Evolutionary conservation across 2,888 invertebrate genomes (phyloP), one percentile per base, ranked within the genome.

Genomic region (Trypoxylon attenuatum): DNA sequence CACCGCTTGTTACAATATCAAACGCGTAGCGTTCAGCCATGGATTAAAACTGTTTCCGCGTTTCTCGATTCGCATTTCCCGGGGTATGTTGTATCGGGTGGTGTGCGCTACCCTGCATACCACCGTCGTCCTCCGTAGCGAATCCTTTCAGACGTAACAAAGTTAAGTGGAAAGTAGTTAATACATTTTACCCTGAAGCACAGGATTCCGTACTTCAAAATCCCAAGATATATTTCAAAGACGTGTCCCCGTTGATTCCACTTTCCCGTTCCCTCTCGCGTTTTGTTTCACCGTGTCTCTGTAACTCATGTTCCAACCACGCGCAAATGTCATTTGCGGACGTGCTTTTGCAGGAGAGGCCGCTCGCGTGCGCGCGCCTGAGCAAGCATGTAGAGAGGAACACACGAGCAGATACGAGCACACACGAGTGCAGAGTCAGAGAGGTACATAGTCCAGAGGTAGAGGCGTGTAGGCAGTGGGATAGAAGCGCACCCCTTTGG

Each of bases 281-380:
- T 68, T 67, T 63, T 66, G 69, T 69, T 63, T 67, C 45, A 38
- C 41, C 27, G 13, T 19, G 13, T 25, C 13, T 27, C 38, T 16
- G 63, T 62, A 67, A 60, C 58, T 64, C 55, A 54, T 66, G 59
- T 57, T 68, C 49, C 64, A 49, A 59, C 73, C 73, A 64, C 63
- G 74, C 60, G 63, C 69, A 74, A 74, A 73, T 59, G 69, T 71
- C 66, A 67, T 74, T 74, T 71, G 74, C 57, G 69, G 61, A 74
- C 74, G 66, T 74, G 74, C 53, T 52, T 71, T 55, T 65, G 61
- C 72, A n/a, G n/a, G n/a, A n/a, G n/a, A n/a, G n/a, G n/a, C n/a
- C n/a, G 56, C 54, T 33, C 42, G 23, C 52, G 27, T 55, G 53
- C 55, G 57, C 62, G 46, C 45, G 16, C 39, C 27, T 57, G 42